phyloP scores from a whole-genome alignment of 2,797 vertebrate genomes.

The Sylvia borin region DNA sequence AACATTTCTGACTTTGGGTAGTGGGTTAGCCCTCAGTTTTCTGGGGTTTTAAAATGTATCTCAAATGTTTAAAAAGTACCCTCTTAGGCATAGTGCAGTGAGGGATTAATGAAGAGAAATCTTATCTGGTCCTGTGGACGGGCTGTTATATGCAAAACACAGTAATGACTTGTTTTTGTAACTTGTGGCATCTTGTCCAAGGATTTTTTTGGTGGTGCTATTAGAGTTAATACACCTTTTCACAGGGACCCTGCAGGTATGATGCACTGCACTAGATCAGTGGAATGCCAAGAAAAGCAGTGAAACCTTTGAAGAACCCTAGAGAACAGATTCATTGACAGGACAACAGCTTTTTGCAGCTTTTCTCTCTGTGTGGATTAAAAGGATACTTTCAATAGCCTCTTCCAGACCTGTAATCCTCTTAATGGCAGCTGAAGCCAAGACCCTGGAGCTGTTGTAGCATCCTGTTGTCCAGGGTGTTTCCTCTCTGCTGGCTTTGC shows the following conservation, averaged over 20 bases:
- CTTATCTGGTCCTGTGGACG: not conserved
- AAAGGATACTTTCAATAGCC: not conserved
- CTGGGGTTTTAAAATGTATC: not conserved
- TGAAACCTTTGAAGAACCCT: not conserved
- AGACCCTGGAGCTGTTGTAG: not conserved
- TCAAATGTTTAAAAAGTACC: not conserved
- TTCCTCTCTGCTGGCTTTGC: not conserved
- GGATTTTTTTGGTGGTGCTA: not conserved
- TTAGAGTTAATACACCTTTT: not conserved
- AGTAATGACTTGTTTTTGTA: not conserved
- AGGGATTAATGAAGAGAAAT: not conserved
- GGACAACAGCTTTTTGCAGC: not conserved
- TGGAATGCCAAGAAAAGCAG: not conserved
- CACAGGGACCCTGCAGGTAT: not conserved
- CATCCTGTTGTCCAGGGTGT: rapidly evolving
- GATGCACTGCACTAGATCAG: not conserved
- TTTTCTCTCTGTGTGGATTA: not conserved
- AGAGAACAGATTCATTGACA: not conserved
- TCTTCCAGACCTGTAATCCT: not conserved
- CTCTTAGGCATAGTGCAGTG: not conserved
- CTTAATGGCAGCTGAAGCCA: not conserved
- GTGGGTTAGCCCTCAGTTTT: not conserved
- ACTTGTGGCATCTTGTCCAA: not conserved
- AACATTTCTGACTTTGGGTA: not conserved
- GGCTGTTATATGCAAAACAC: not conserved